Evolutionary conservation across 2,888 invertebrate genomes (phyloP).

Genomic region (Tipula confusa): DNA sequence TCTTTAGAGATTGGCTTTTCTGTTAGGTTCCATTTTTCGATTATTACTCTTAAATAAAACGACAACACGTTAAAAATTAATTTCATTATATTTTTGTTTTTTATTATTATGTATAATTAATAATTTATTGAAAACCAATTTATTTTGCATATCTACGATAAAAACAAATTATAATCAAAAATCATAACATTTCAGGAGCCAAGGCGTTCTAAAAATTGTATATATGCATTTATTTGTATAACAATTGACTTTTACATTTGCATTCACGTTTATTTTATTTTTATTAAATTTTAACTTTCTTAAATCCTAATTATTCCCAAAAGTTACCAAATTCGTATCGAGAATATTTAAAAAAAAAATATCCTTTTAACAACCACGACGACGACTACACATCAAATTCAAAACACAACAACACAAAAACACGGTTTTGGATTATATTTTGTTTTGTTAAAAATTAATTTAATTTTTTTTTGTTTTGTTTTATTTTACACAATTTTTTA

Average conservation of each 20-base stretch:
- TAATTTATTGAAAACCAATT: slow-evolving; percentile 1
- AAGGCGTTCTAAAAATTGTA: not conserved
- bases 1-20: too few relatives aligned
- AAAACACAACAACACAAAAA: not conserved
- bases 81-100: not conserved
- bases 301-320: not conserved
- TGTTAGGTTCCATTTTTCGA: too few relatives aligned
- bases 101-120: slow-evolving; percentile 3
- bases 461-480: not conserved
- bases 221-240: not conserved
- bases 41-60: not conserved
- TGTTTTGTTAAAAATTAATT: slow-evolving; percentile 12
- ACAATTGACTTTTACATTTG: slow-evolving; percentile 13
- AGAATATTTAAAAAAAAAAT: not conserved
- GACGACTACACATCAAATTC: not conserved
- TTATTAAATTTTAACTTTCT: not conserved
- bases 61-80: not conserved
- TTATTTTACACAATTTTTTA: not conserved
- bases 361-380: not conserved
- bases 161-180: not conserved
- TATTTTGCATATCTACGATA: slow-evolving; percentile 20
- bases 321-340: slow-evolving; percentile 7
- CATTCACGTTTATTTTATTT: not conserved
- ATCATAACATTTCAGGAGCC: not conserved
- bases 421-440: not conserved